Percentiles rank a stretch among this genome's conserved stretches.
Evolutionary conservation across 2,113 vertebrate species (phyloP).

Genomic region (Corvus moneduloides): DNA sequence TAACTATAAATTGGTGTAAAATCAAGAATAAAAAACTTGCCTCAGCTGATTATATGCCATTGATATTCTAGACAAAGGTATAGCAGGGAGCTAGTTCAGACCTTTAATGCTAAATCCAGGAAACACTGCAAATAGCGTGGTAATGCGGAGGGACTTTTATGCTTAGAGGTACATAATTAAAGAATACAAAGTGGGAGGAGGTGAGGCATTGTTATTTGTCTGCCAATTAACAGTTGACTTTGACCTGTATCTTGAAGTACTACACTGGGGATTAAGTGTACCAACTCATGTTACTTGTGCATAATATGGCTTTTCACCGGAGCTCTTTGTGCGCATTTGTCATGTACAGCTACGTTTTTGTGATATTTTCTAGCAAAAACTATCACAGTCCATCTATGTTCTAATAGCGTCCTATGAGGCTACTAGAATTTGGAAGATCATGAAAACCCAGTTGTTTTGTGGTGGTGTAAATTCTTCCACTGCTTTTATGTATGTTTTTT

Average conservation of each 20-base stretch:
- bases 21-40: neutral
- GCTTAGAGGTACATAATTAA: constrained; percentile 15
- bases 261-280: neutral
- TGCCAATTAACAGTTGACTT: constrained; percentile 25
- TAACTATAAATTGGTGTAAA: neutral
- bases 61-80: neutral
- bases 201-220: neutral
- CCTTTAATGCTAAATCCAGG: neutral
- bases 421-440: neutral
- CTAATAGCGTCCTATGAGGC: neutral
- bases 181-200: neutral
- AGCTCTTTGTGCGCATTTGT: rapidly evolving
- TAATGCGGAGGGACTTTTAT: neutral
- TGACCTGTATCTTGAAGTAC: constrained; percentile 23
- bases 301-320: neutral
- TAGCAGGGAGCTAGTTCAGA: neutral
- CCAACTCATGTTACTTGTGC: neutral
- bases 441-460: neutral
- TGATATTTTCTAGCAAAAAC: neutral
- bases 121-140: neutral
- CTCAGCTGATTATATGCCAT: neutral
- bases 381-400: neutral
- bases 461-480: neutral
- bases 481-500: neutral
- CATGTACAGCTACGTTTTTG: neutral